These are phyloP conservation scores for Argyrosomus japonicus DNA, from an alignment of 2,113 vertebrate genomes.

Conservation along the genomic window DNA sequence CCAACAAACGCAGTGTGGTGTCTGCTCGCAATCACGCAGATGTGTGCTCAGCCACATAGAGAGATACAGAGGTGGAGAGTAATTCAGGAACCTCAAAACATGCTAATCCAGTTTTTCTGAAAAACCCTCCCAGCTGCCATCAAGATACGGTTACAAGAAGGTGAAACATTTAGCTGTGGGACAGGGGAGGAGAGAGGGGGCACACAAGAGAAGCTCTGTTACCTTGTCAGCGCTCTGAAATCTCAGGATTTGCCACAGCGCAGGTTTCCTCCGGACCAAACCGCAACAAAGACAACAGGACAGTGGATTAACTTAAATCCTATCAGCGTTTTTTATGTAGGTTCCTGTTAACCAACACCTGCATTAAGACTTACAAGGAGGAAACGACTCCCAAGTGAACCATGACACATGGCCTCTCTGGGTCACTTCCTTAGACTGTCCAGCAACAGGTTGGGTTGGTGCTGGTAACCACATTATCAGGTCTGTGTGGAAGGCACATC, in stretches of 20 bases:
- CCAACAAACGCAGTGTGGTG: slow-evolving; percentile 14
- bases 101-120: slow-evolving; percentile 67
- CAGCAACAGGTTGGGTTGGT: neutral
- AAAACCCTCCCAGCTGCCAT: slow-evolving; percentile 49
- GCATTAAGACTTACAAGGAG: slow-evolving; percentile 59
- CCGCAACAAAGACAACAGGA: slow-evolving; percentile 55
- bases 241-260: slow-evolving; percentile 45
- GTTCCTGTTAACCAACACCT: slow-evolving; percentile 62
- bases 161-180: slow-evolving; percentile 55
- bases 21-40: slow-evolving; percentile 37
- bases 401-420: slow-evolving; percentile 39
- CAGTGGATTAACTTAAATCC: slow-evolving; percentile 78
- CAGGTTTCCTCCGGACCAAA: slow-evolving; percentile 52
- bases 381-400: slow-evolving; percentile 56
- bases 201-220: slow-evolving; percentile 66
- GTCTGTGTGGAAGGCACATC: slow-evolving; percentile 32
- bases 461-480: slow-evolving; percentile 50
- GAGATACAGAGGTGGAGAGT: slow-evolving; percentile 1
- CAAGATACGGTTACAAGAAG: slow-evolving; percentile 65
- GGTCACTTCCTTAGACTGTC: slow-evolving; percentile 9
- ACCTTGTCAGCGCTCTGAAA: slow-evolving; percentile 56
- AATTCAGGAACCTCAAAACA: slow-evolving; percentile 63
- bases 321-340: slow-evolving; percentile 57
- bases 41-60: slow-evolving; percentile 30
- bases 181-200: slow-evolving; percentile 40